Evolutionary conservation across 2,797 vertebrate genomes (phyloP).

Genomic region (Channa striata): DNA sequence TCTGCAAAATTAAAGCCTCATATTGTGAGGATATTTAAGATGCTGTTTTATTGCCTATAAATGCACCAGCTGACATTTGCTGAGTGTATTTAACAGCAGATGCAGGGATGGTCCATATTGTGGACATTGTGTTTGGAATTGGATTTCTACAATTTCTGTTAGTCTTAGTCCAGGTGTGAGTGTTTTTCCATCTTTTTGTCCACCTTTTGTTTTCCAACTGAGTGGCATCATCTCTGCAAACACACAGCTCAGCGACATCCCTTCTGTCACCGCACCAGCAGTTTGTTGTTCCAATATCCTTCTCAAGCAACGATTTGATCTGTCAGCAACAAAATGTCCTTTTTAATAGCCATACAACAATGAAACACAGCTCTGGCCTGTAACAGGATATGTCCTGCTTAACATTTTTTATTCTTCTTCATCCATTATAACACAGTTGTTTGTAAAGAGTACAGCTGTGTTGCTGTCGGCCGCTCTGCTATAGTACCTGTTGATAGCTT

Average conservation of each 20-base stretch:
- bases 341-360: background rate
- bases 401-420: slow-evolving; percentile 9
- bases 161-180: slow-evolving; percentile 20
- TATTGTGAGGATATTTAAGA: background rate
- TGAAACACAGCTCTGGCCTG: background rate
- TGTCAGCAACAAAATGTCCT: slow-evolving; percentile 9
- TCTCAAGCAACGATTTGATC: slow-evolving; percentile 25
- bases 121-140: background rate
- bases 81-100: background rate
- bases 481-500: slow-evolving; percentile 36
- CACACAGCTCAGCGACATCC: slow-evolving; percentile 30
- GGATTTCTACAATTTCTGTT: background rate
- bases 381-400: slow-evolving; percentile 13
- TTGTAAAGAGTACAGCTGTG: slow-evolving; percentile 47
- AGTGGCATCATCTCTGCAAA: slow-evolving; percentile 51
- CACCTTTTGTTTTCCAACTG: slow-evolving; percentile 33
- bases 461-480: slow-evolving; percentile 12
- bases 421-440: slow-evolving; percentile 14
- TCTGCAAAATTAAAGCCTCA: background rate
- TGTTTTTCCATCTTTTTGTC: slow-evolving; percentile 48
- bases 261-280: slow-evolving; percentile 20
- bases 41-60: slow-evolving; percentile 6
- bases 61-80: background rate
- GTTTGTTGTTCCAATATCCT: slow-evolving; percentile 52
- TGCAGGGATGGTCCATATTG: background rate